These are phyloP conservation scores for Eilema griseolum DNA, from an alignment of 2,888 invertebrate genomes.

Conservation along the genomic window DNA sequence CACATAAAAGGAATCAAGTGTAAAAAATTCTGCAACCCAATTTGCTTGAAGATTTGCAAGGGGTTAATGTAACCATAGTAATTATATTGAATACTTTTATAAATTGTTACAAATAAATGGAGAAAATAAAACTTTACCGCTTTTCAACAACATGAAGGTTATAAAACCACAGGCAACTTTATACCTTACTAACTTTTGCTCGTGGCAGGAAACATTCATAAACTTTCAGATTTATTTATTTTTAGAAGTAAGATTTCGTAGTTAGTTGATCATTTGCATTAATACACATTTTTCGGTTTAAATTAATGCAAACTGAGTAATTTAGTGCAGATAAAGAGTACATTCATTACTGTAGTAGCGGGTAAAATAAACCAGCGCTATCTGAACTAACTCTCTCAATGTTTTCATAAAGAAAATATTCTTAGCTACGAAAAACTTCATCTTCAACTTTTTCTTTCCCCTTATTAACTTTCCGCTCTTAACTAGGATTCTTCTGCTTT, in stretches of 20 bases:
- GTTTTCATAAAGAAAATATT: slow-evolving; percentile 77
- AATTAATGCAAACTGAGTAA: slow-evolving; percentile 41
- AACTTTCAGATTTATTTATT: too few relatives aligned
- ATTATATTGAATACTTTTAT: too few relatives aligned
- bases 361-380: slow-evolving; percentile 66
- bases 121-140: too few relatives aligned
- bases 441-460: slow-evolving; percentile 71
- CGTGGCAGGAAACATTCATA: too few relatives aligned
- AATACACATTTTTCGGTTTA: slow-evolving; percentile 14
- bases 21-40: too few relatives aligned
- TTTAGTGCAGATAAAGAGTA: slow-evolving; percentile 61
- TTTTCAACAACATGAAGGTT: too few relatives aligned
- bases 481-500: slow-evolving; percentile 72
- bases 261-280: slow-evolving; percentile 15
- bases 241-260: neutral
- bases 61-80: too few relatives aligned
- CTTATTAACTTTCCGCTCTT: slow-evolving; percentile 76
- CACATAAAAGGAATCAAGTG: too few relatives aligned
- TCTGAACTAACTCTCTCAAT: slow-evolving; percentile 67
- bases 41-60: too few relatives aligned
- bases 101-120: too few relatives aligned
- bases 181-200: too few relatives aligned
- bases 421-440: slow-evolving; percentile 72
- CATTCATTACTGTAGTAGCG: slow-evolving; percentile 62
- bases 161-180: too few relatives aligned